phyloP scores from a whole-genome alignment of 2,797 vertebrate genomes.

The Pogonophryne albipinna region DNA sequence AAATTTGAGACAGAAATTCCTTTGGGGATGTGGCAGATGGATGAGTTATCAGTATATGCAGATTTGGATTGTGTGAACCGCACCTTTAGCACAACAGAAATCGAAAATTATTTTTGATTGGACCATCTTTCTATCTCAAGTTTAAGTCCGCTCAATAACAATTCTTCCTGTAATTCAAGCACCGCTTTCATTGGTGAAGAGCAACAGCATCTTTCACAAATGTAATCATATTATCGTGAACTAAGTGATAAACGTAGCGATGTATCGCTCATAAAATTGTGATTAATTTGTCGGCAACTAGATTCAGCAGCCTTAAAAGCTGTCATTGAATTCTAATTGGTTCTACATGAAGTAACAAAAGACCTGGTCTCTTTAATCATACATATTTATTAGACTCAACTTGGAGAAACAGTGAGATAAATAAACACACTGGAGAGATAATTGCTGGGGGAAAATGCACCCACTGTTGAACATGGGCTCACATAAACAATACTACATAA shows the following conservation, averaged over 20 bases:
- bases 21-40: no score
- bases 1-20: no score
- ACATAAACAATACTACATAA: conserved; percentile 61
- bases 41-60: no score
- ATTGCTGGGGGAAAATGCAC: conserved; percentile 76
- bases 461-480: conserved; percentile 61
- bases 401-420: conserved; percentile 67
- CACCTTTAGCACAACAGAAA: background rate
- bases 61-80: no score
- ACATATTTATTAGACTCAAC: conserved; percentile 86
- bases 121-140: background rate
- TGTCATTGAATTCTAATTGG: conserved; percentile 89
- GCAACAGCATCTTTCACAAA: conserved; percentile 27
- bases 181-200: background rate
- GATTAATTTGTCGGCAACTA: conserved; percentile 87
- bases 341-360: conserved; percentile 87
- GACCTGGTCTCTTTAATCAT: conserved; percentile 86
- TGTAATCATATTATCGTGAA: conserved; percentile 45
- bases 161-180: conserved; percentile 15
- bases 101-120: background rate
- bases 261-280: conserved; percentile 86
- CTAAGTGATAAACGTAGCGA: conserved; percentile 61
- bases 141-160: background rate
- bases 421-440: conserved; percentile 72
- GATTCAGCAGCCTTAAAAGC: conserved; percentile 85